phyloP scores from a whole-genome alignment of 2,888 invertebrate species.

The Sepioteuthis lessoniana region DNA sequence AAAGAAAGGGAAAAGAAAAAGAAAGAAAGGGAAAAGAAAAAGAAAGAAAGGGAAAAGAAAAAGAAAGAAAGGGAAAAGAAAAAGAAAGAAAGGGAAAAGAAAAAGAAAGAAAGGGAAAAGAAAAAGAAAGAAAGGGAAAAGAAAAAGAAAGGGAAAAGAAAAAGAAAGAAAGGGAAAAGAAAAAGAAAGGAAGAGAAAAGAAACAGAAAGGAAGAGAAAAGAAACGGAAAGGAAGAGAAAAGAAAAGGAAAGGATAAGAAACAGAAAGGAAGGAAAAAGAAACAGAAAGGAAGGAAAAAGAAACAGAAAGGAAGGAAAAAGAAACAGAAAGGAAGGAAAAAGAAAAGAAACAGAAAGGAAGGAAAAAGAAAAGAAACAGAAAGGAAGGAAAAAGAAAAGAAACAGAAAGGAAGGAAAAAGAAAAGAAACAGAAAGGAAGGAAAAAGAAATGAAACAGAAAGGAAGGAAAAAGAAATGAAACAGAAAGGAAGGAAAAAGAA shows the following conservation, averaged over 20 bases:
- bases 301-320: neutral
- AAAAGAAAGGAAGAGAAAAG: too few species aligned
- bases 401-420: neutral
- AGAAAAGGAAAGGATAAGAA: neutral
- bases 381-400: neutral
- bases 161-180: too few species aligned
- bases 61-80: too few species aligned
- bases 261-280: neutral
- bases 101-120: too few species aligned
- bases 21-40: too few species aligned
- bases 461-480: neutral
- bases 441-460: neutral
- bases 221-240: too few species aligned
- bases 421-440: neutral
- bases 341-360: neutral
- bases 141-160: too few species aligned
- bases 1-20: too few species aligned
- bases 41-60: too few species aligned
- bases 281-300: neutral
- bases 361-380: neutral
- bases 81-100: too few species aligned
- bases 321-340: neutral
- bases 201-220: too few species aligned
- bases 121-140: too few species aligned
- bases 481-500: neutral